Percentiles rank a stretch among this genome's conserved stretches.
phyloP scores from a whole-genome alignment of 2,797 vertebrate species.

The Cirrhinus mrigala region DNA sequence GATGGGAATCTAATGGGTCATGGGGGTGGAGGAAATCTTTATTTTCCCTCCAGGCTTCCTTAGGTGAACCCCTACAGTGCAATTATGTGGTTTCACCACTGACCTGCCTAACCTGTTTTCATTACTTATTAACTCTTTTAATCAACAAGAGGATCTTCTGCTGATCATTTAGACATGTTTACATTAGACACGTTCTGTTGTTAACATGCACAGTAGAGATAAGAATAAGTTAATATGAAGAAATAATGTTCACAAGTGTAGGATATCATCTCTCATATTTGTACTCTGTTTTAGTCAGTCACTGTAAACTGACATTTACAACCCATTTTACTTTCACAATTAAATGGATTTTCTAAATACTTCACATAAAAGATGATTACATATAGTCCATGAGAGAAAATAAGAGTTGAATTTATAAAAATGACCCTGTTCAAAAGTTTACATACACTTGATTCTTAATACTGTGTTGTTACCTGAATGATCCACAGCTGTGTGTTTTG shows the following conservation, averaged over 20 bases:
- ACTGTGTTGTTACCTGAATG: too few relatives aligned
- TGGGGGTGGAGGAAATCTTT: background rate
- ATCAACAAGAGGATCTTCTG: conserved; percentile 13
- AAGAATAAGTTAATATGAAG: background rate
- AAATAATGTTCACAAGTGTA: background rate
- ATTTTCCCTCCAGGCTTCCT: conserved; percentile 12
- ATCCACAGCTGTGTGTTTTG: too few relatives aligned
- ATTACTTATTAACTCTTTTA: conserved; percentile 9
- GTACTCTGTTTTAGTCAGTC: background rate
- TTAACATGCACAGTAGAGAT: background rate
- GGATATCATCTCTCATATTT: background rate
- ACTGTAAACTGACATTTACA: background rate
- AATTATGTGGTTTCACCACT: conserved; percentile 10
- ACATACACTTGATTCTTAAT: too few relatives aligned
- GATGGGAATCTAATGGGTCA: conserved; percentile 3
- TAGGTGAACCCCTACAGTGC: conserved; percentile 26
- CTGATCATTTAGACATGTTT: background rate
- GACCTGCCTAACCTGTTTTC: conserved; percentile 17
- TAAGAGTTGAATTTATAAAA: too few relatives aligned
- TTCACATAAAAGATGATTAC: too few relatives aligned
- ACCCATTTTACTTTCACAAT: background rate
- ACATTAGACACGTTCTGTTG: background rate
- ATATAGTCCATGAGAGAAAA: too few relatives aligned
- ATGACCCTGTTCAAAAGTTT: too few relatives aligned
- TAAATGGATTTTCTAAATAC: background rate